Conservation (phyloP, 2,888 invertebrate species). For the Minunthozetes semirufus region DNA sequence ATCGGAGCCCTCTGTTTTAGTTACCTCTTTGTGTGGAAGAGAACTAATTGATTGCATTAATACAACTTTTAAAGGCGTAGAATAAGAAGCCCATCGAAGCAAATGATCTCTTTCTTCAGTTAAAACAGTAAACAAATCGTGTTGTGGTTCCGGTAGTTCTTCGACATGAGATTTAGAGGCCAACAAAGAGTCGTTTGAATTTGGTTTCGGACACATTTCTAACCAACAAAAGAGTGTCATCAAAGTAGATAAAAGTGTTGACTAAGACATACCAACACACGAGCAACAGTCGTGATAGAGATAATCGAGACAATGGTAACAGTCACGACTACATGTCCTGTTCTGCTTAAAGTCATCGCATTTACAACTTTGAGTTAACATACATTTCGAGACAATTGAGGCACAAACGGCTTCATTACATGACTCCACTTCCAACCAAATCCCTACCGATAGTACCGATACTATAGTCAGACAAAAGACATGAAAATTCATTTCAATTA, state of each 20-base stretch:
- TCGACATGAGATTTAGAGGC: slow-evolving; percentile 77
- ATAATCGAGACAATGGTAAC: slow-evolving; percentile 77
- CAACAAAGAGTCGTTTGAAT: slow-evolving; percentile 64
- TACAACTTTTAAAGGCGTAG: slow-evolving; percentile 53
- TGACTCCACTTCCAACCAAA: slow-evolving; percentile 39
- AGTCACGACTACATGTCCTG: slow-evolving; percentile 90
- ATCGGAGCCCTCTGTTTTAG: slow-evolving; percentile 3
- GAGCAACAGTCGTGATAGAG: slow-evolving; percentile 91
- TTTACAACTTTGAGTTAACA: slow-evolving; percentile 90
- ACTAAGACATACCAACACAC: slow-evolving; percentile 75
- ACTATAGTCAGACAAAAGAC: slow-evolving; percentile 45
- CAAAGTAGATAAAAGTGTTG: slow-evolving; percentile 21
- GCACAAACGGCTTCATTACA: slow-evolving; percentile 94
- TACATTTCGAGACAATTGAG: slow-evolving; percentile 90
- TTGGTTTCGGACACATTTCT: slow-evolving; percentile 85
- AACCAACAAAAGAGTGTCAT: slow-evolving; percentile 38
- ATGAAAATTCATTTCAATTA: too few relatives aligned
- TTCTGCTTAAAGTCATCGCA: slow-evolving; percentile 71
- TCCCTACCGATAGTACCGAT: neutral
- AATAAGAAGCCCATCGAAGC: slow-evolving; percentile 71
- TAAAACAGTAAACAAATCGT: slow-evolving; percentile 72
- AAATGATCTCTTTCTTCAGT: slow-evolving; percentile 71
- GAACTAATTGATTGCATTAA: neutral
- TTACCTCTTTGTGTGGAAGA: slow-evolving; percentile 7
- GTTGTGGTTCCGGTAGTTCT: slow-evolving; percentile 70